Evolutionary conservation across 2,888 invertebrate species (phyloP).

Genomic region (Ctenicera cuprea): DNA sequence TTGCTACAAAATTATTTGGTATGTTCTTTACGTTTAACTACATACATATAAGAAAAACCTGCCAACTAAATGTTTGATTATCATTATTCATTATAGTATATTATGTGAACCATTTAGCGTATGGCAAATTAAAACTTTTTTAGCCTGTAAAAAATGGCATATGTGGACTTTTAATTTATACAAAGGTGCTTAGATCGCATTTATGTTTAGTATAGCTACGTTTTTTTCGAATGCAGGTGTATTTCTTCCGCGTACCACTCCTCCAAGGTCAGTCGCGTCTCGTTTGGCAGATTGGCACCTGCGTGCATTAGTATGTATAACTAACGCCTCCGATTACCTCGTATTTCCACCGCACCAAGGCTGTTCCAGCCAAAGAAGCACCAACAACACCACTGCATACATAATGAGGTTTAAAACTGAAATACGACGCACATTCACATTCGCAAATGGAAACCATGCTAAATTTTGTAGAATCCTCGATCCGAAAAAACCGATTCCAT

Average conservation of each 20-base stretch:
- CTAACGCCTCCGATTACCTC: constrained; percentile 61
- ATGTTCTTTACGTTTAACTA: too few relatives aligned
- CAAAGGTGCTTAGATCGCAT: background rate
- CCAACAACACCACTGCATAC: constrained; percentile 57
- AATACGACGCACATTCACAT: constrained; percentile 35
- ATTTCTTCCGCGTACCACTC: constrained; percentile 59
- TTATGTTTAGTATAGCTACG: constrained; percentile 7
- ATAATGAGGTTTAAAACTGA: constrained; percentile 54
- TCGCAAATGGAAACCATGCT: constrained; percentile 34
- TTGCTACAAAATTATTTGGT: too few relatives aligned
- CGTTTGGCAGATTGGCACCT: constrained; percentile 57
- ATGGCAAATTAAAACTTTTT: too few relatives aligned
- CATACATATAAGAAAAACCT: too few relatives aligned
- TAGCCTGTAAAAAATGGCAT: constrained; percentile 2
- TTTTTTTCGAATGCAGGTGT: constrained; percentile 49
- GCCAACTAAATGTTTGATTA: too few relatives aligned
- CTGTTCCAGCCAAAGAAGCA: constrained; percentile 58
- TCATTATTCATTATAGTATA: too few relatives aligned
- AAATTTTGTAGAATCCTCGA: constrained; percentile 28
- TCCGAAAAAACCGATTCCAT: constrained; percentile 33
- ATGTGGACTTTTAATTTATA: constrained; percentile 9
- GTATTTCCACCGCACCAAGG: constrained; percentile 60
- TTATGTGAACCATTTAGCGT: too few relatives aligned
- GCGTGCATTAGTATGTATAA: constrained; percentile 61
- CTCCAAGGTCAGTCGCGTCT: constrained; percentile 57